Base-by-base conservation (phyloP, 2,888 invertebrate species). In the Sesamia inferens region DNA sequence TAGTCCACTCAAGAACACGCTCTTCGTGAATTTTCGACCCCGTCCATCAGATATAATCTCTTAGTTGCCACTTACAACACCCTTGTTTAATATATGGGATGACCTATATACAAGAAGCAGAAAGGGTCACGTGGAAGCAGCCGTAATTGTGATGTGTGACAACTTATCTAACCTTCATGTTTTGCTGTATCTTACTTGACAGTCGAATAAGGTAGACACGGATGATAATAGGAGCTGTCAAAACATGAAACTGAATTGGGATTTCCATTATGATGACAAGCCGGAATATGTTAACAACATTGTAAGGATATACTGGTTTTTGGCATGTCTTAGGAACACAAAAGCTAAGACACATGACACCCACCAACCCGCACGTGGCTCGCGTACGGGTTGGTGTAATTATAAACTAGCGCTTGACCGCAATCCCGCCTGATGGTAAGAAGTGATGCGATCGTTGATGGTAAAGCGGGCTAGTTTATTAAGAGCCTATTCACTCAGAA, bases 11-110 rank as follows among this genome's bases (percentile, higher is more conserved):
- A 62, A 74, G 66, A 54, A 11, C 10, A 19, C 7, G 58, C 14
- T 58, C 10, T 13, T 58, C 47, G 51, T 51, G 63, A 59, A 70
- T 54, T 57, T 63, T 54, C 54, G 42, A 61, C 42, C 31, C 63
- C n/a, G 10, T 55, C 66, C 31, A 59, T 82, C 39, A 64, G 64
- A 68, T 86, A 82, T 81, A 82, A 85, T 87, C 80, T 76, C 81
- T 66, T 51, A 65, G 71, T 64, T 54, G 44, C 68, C 71, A 76
- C 61, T 66, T 71, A 84, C 57, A 67, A 55, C 68, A 75, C 79
- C 83, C 83, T 70, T 74, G 54, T 64, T 14, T 54, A 82, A 80
- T 67, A 83, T 79, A 71, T 67, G 55, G 55, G 68, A 67, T 83
- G 83, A 78, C 82, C 79, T 71, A 54, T n/a, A n/a, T 74, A n/a